Conservation (phyloP, 1,140 invertebrate species). For the Bradynema listronoti region DNA sequence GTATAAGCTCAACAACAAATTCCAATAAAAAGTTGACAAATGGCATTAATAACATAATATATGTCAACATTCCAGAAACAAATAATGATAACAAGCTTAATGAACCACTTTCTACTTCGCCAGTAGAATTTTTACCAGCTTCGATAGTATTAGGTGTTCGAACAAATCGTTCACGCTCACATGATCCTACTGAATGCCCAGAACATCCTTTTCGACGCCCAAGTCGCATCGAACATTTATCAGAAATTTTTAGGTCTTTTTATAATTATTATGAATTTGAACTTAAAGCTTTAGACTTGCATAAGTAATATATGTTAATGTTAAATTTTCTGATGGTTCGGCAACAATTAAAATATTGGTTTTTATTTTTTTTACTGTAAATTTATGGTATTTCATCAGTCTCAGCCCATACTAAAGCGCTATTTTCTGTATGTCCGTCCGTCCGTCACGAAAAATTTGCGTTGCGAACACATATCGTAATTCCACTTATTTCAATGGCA, state of each 20-base stretch:
- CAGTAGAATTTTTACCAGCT: conserved; percentile 35
- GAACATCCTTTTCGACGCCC: conserved; percentile 48
- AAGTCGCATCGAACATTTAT: conserved; percentile 54
- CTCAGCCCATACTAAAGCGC: too few relatives aligned
- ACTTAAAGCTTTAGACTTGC: background rate
- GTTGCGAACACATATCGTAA: too few relatives aligned
- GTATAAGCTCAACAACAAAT: conserved; percentile 46
- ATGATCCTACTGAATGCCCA: conserved; percentile 46
- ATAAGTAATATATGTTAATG: background rate
- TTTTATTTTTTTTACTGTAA: conserved; percentile 17
- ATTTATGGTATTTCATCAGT: conserved; percentile 7
- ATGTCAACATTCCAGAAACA: conserved; percentile 26
- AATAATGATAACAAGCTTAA: conserved; percentile 2
- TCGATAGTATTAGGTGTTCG: conserved; percentile 36
- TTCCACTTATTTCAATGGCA: too few relatives aligned
- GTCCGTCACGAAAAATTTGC: too few relatives aligned
- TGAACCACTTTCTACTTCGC: conserved; percentile 6
- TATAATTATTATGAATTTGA: background rate
- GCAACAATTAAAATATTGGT: conserved; percentile 2
- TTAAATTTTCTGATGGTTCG: conserved; percentile 5
- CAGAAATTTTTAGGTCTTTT: conserved; percentile 53
- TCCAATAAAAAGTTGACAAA: conserved; percentile 37
- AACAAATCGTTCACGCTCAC: conserved; percentile 49
- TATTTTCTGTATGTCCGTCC: too few relatives aligned
- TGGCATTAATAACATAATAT: conserved; percentile 15